Evolutionary conservation across 1,140 invertebrate species (phyloP).

Genomic region (Nasonia longicornis): DNA sequence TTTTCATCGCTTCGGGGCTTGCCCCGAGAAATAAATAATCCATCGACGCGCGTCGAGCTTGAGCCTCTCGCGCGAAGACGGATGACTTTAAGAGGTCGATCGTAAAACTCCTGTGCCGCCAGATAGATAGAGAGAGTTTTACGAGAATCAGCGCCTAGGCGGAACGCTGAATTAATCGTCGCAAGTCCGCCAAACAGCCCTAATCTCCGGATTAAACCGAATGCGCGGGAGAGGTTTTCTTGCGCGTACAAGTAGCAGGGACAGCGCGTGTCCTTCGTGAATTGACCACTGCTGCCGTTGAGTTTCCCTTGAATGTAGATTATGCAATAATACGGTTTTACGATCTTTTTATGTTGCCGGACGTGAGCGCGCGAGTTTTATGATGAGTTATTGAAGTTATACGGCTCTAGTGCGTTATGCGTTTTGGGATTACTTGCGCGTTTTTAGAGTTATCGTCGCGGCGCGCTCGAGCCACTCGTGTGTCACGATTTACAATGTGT

Average conservation of each 20-base stretch:
- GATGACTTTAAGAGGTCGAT: slow-evolving; percentile 33
- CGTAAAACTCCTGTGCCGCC: slow-evolving; percentile 23
- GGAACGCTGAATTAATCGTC: slow-evolving; percentile 11
- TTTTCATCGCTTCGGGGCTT: slow-evolving; percentile 20
- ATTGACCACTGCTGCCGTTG: neutral
- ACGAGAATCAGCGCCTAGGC: slow-evolving; percentile 31
- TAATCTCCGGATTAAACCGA: slow-evolving; percentile 24
- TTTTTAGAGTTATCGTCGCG: neutral
- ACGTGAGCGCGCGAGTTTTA: slow-evolving; percentile 30
- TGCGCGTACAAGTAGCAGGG: neutral
- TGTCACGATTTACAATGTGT: neutral
- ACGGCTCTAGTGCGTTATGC: neutral
- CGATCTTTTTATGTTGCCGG: slow-evolving; percentile 16
- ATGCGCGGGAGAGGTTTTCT: neutral
- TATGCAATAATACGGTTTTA: neutral
- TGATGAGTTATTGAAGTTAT: slow-evolving; percentile 13
- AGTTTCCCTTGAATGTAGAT: neutral
- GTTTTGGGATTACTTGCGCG: neutral
- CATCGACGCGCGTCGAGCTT: slow-evolving; percentile 20
- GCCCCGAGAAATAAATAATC: slow-evolving; percentile 37
- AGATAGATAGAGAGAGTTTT: slow-evolving; percentile 20
- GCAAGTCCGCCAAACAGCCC: neutral
- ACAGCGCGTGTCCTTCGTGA: neutral
- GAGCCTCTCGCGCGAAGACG: slow-evolving; percentile 17
- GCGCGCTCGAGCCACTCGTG: neutral